Conservation (phyloP, 1,140 invertebrate species). For the Maniola jurtina region DNA sequence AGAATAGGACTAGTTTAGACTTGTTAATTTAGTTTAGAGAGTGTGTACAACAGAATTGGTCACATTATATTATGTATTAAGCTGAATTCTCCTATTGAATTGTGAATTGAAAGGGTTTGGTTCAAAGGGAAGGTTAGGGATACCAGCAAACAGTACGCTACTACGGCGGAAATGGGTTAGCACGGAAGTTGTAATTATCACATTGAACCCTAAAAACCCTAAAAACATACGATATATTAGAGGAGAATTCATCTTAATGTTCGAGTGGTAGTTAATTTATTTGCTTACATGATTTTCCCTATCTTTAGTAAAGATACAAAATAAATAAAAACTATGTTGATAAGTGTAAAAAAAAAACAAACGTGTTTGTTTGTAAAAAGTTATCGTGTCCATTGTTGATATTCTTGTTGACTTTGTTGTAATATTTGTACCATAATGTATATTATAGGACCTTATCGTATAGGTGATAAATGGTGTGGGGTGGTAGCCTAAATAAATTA, state of each 20-base stretch:
- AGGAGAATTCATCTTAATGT: not conserved
- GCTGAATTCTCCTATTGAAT: no score
- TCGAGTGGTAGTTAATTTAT: conserved; percentile 2
- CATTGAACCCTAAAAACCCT: no score
- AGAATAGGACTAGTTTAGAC: no score
- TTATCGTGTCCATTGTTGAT: conserved; percentile 76
- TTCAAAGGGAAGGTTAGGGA: no score
- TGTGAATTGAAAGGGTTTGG: no score
- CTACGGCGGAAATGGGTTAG: no score
- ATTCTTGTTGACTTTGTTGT: conserved; percentile 77
- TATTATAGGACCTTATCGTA: conserved; percentile 22
- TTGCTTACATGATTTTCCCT: not conserved
- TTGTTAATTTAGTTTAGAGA: no score
- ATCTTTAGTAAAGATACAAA: conserved; percentile 4
- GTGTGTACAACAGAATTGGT: no score
- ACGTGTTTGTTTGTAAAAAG: conserved; percentile 33
- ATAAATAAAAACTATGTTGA: conserved; percentile 25
- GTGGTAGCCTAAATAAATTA: not conserved
- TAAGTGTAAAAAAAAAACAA: conserved; percentile 22
- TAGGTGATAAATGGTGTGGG: not conserved
- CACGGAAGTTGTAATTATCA: no score
- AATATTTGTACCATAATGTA: conserved; percentile 69
- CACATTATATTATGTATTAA: no score
- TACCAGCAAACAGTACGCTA: no score
- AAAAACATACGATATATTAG: no score